Evolutionary conservation across 2,113 vertebrate species (phyloP).

Genomic region (Ovibos moschatus): DNA sequence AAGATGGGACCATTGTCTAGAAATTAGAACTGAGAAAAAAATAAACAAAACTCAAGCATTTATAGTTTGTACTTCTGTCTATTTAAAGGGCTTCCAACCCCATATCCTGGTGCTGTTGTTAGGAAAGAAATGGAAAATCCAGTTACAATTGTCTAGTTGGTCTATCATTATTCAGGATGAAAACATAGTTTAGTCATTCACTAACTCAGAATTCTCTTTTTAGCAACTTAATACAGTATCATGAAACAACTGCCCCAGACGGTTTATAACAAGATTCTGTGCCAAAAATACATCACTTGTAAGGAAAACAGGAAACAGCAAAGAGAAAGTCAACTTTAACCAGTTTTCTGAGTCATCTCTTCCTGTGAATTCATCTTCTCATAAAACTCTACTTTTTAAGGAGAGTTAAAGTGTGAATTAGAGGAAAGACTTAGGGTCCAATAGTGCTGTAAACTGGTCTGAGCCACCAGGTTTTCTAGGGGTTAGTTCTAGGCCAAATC

Average conservation of each 20-base stretch:
- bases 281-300: constrained; percentile 63
- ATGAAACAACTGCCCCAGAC: constrained; percentile 58
- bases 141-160: constrained; percentile 33
- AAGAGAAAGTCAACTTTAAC: constrained; percentile 54
- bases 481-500: neutral
- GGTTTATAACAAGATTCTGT: constrained; percentile 57
- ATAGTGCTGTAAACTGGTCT: neutral
- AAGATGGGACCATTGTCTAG: neutral
- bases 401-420: neutral
- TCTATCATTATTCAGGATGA: constrained; percentile 70
- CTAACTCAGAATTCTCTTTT: constrained; percentile 64
- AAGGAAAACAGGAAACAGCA: constrained; percentile 68
- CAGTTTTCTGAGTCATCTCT: constrained; percentile 64
- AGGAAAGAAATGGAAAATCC: constrained; percentile 53
- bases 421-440: neutral
- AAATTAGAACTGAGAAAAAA: constrained; percentile 12
- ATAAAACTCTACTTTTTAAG: neutral
- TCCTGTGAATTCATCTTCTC: constrained; percentile 51
- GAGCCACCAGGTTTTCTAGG: neutral
- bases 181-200: constrained; percentile 67
- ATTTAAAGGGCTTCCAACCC: constrained; percentile 27
- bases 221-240: constrained; percentile 65
- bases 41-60: constrained; percentile 10
- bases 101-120: neutral
- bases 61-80: constrained; percentile 30